A percentile compares a stretch with the other conserved stretches of the same genome.
phyloP scores from a whole-genome alignment of 2,797 vertebrate species.

The Enteromius treurensis region DNA sequence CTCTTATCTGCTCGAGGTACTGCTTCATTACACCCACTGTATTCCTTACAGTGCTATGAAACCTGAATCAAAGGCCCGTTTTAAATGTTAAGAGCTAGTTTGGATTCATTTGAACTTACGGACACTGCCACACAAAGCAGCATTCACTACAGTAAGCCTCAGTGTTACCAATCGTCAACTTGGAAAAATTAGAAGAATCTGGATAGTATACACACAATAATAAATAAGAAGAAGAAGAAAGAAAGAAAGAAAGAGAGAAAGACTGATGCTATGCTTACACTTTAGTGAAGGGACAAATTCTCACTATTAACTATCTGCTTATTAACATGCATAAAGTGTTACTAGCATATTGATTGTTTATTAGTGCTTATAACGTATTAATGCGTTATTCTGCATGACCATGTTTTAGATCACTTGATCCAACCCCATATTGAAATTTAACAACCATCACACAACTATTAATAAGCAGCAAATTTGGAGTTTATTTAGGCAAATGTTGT shows the following conservation, averaged over 20 bases:
- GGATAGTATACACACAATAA: not conserved
- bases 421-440: no score
- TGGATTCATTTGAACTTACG: constrained; percentile 81
- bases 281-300: not conserved
- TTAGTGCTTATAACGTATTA: not conserved
- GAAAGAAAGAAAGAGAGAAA: not conserved
- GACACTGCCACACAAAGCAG: constrained; percentile 76
- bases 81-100: constrained; percentile 83
- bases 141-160: constrained; percentile 68
- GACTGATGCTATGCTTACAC: not conserved
- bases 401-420: no score
- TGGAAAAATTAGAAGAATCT: not conserved
- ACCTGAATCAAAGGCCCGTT: constrained; percentile 78
- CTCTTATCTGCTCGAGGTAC: constrained; percentile 67
- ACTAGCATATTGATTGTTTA: not conserved
- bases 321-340: not conserved
- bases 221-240: not conserved
- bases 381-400: no score
- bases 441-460: no score
- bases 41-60: constrained; percentile 81
- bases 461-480: not conserved
- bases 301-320: not conserved
- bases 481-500: not conserved
- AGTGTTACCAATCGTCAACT: not conserved
- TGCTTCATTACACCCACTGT: constrained; percentile 82